Base-by-base conservation (phyloP, 2,113 vertebrate genomes). In the Leptocoma aspasia region DNA sequence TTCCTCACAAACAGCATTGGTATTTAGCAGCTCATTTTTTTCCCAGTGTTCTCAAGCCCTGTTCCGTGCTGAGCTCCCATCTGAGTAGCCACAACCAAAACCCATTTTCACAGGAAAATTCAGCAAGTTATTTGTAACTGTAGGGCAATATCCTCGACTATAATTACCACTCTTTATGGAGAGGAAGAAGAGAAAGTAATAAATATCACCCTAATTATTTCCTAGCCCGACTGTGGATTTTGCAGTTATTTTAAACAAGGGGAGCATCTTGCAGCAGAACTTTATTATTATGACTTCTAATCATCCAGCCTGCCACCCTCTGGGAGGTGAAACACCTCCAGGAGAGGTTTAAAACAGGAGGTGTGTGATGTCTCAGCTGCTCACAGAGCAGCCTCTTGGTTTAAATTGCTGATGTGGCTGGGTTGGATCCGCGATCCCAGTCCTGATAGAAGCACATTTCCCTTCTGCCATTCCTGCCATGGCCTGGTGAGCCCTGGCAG, bases 21-120 rank as follows among this genome's bases (percentile, higher is more conserved):
- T 77, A 92, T 93, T 93, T 75, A 97, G 87, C 73, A 83, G 94
- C 92, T 97, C 78, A 31, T 95, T 96, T 97, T 72, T 78, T 97
- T 80, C 17, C 21, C 87, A 92, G 30, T 21, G 93, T 92, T 97
- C 95, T 91, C 84, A 95, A 97, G 83, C 50, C 84, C 86, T 89
- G 78, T 78, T 89, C 87, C n/a, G 44, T 87, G 91, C 82, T 92
- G 49, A 96, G 82, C 93, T 92, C 68, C 82, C 92, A 85, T 31
- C 24, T 47, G 86, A 96, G 65, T 30, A 54, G 79, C 73, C 96
- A 66, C 64, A 82, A 66, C 93, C 66, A 21, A 59, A 35, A 79
- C 56, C 23, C 35, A 64, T 45, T 92, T 89, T n/a, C 78, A 83
- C 70, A 80, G 47, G 86, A 71, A 91, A 77, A 76, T 49, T 52